A percentile compares a stretch with the other conserved stretches of the same genome.
Evolutionary conservation across 2,888 invertebrate species (phyloP).

Genomic region (Nasonia oneida): DNA sequence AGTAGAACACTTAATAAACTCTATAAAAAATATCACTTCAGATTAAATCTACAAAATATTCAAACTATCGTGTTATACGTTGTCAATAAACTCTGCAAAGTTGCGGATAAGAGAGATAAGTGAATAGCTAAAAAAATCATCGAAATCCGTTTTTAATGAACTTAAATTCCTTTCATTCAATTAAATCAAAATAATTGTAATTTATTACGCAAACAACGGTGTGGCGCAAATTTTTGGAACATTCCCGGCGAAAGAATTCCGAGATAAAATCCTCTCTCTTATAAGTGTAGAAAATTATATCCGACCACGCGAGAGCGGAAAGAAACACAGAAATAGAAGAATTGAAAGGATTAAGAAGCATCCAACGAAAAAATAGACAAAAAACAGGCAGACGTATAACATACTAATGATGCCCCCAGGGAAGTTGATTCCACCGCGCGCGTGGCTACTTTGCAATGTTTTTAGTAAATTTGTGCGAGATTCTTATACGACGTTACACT

Average conservation of each 20-base stretch:
- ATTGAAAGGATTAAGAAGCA: slow-evolving; percentile 13
- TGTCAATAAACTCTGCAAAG: too few relatives aligned
- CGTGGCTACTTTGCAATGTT: background rate
- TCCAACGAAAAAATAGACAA: background rate
- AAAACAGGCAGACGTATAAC: background rate
- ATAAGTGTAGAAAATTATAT: background rate
- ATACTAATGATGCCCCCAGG: slow-evolving; percentile 36
- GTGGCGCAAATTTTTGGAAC: slow-evolving; percentile 6
- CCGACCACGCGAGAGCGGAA: background rate
- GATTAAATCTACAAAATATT: too few relatives aligned
- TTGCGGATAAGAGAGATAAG: too few relatives aligned
- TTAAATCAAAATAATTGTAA: slow-evolving; percentile 1
- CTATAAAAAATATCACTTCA: too few relatives aligned
- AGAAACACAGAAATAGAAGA: slow-evolving; percentile 10
- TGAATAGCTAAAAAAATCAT: too few relatives aligned
- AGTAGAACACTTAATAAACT: too few relatives aligned
- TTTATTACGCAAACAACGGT: background rate
- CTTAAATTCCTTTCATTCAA: background rate
- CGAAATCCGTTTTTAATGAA: background rate
- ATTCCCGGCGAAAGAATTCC: slow-evolving; percentile 10
- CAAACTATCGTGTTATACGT: too few relatives aligned
- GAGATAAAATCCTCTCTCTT: slow-evolving; percentile 25
- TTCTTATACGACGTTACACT: background rate
- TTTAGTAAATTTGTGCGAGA: background rate
- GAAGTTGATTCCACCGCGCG: background rate